A percentile compares a stretch with the other conserved stretches of the same genome.
phyloP scores from a whole-genome alignment of 2,113 vertebrate species.

The Puma concolor region DNA sequence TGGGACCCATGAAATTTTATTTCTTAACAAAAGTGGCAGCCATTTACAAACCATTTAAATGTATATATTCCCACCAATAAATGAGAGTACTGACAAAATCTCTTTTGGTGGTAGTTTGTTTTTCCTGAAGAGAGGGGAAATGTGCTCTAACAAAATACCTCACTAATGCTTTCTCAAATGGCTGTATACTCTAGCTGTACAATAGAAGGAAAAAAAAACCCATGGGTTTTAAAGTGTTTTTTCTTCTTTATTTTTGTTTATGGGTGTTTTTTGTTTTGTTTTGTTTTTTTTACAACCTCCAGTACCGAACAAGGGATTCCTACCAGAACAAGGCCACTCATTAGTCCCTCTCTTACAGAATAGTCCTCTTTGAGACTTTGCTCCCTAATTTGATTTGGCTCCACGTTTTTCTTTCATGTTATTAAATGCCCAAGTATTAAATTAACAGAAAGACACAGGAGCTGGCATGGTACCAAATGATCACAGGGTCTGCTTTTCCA shows the following conservation, averaged over 20 bases:
- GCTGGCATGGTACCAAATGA: not conserved
- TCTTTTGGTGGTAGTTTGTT: slow-evolving; percentile 46
- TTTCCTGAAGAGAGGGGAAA: slow-evolving; percentile 33
- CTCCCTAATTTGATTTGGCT: not conserved
- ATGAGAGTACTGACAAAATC: slow-evolving; percentile 37
- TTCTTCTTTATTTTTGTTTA: not conserved
- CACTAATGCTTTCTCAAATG: not conserved
- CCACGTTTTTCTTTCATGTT: slow-evolving; percentile 12
- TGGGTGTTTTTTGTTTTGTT: not conserved
- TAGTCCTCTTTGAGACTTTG: not conserved
- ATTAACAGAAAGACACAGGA: slow-evolving; percentile 9
- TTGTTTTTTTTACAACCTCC: not conserved
- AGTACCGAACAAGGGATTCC: not conserved
- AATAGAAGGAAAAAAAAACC: slow-evolving; percentile 34
- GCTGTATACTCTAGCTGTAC: not conserved
- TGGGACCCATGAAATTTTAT: not conserved
- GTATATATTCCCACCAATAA: not conserved
- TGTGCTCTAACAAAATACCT: slow-evolving; percentile 49
- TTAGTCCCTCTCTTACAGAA: not conserved
- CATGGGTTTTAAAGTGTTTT: not conserved
- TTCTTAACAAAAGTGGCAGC: not conserved
- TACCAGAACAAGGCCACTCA: not conserved
- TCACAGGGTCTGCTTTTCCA: not conserved
- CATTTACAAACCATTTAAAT: slow-evolving; percentile 43
- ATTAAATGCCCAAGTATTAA: slow-evolving; percentile 40